These are phyloP conservation scores for Operophtera brumata DNA, from an alignment of 2,888 invertebrate species.

Conservation along the genomic window DNA sequence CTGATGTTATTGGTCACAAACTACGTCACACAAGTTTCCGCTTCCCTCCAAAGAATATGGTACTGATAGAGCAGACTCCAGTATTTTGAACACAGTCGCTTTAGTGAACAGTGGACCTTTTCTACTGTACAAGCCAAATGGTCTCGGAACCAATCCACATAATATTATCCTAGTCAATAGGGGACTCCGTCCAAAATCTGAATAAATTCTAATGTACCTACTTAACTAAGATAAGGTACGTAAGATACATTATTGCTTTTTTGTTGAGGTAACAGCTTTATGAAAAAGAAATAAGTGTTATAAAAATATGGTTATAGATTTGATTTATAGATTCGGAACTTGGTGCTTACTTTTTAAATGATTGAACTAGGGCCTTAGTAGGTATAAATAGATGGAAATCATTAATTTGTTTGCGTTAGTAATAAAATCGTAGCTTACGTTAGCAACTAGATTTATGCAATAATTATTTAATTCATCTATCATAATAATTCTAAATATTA, in stretches of 20 bases:
- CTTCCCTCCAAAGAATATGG: no score
- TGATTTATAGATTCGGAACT: background rate
- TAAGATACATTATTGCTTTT: background rate
- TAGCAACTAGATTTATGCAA: constrained; percentile 1
- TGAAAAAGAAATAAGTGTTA: background rate
- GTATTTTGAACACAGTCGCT: background rate
- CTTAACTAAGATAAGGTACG: no score
- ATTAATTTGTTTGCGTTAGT: background rate
- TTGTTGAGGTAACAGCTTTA: background rate
- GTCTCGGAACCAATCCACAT: constrained; percentile 9
- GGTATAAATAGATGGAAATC: no score
- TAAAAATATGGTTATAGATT: background rate
- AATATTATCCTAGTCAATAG: constrained; percentile 16
- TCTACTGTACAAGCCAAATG: constrained; percentile 15
- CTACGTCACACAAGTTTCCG: no score
- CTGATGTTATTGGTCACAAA: no score
- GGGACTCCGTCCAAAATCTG: background rate
- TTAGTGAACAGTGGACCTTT: constrained; percentile 5
- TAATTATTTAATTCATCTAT: background rate
- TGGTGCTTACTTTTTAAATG: background rate
- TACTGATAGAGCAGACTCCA: no score
- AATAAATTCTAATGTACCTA: background rate
- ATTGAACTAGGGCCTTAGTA: no score
- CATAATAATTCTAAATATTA: no score
- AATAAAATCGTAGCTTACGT: background rate